Conservation (phyloP, 1,140 invertebrate species). For the Triops longicaudatus region DNA sequence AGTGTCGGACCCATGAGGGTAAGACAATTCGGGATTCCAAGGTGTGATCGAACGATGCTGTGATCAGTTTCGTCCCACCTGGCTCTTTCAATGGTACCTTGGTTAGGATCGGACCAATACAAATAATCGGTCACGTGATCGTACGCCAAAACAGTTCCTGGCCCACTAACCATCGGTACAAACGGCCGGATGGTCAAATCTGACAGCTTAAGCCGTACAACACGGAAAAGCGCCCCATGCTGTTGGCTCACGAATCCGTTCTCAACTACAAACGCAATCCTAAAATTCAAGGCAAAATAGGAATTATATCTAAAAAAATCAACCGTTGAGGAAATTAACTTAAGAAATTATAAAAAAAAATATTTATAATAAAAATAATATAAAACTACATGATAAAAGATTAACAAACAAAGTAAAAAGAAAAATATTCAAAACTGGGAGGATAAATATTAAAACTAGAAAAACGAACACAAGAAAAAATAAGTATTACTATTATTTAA, state of each 20-base stretch:
- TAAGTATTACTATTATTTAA: too few species aligned
- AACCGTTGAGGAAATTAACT: too few species aligned
- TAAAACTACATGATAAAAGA: too few species aligned
- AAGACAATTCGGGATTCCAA: background rate
- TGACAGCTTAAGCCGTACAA: background rate
- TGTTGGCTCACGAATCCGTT: background rate
- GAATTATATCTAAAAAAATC: background rate
- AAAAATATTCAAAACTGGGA: too few species aligned
- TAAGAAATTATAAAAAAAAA: too few species aligned
- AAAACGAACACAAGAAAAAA: too few species aligned
- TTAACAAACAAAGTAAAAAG: too few species aligned
- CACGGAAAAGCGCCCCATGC: background rate
- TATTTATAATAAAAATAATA: too few species aligned
- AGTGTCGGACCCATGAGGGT: background rate
- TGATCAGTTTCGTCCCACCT: background rate
- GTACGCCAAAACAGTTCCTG: background rate
- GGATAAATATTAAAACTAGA: too few species aligned
- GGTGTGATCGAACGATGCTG: background rate
- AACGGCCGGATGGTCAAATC: background rate
- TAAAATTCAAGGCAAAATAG: background rate
- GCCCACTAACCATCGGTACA: background rate
- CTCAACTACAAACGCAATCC: background rate
- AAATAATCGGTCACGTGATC: background rate
- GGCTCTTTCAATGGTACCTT: background rate
- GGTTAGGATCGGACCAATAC: background rate